Conservation (phyloP, 2,113 vertebrate genomes). For the Synodontis membranacea region DNA sequence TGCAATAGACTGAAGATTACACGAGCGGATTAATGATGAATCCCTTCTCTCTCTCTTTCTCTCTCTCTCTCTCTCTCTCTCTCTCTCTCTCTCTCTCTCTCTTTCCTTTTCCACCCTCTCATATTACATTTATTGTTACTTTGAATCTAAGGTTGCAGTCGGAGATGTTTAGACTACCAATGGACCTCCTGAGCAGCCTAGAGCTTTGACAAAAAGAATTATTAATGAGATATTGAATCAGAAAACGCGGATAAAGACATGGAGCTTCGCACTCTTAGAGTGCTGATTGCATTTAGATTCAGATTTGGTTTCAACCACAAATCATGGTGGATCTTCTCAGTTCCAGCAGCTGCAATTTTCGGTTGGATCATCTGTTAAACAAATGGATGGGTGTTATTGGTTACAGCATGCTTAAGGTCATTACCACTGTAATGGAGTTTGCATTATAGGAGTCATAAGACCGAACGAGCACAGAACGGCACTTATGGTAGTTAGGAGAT, state of each 20-base stretch:
- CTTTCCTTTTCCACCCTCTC: not conserved
- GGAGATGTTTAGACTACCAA: slow-evolving; percentile 40
- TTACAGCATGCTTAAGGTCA: not conserved
- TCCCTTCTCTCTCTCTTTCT: not conserved
- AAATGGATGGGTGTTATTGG: slow-evolving; percentile 7
- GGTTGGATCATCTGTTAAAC: slow-evolving; percentile 20
- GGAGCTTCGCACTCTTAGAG: not conserved
- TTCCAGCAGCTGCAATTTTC: slow-evolving; percentile 7
- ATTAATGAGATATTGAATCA: slow-evolving; percentile 38
- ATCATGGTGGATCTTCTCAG: not conserved
- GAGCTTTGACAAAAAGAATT: slow-evolving; percentile 41
- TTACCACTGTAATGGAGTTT: slow-evolving; percentile 7
- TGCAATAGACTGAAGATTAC: slow-evolving; percentile 18
- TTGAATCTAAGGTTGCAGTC: slow-evolving; percentile 19
- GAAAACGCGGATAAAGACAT: slow-evolving; percentile 18
- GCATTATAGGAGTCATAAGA: not conserved
- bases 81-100: not conserved
- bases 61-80: not conserved
- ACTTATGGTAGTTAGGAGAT: not conserved
- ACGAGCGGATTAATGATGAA: slow-evolving; percentile 33
- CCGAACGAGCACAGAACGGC: not conserved
- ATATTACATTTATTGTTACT: slow-evolving; percentile 31
- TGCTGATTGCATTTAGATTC: slow-evolving; percentile 26
- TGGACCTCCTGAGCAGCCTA: slow-evolving; percentile 6
- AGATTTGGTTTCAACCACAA: slow-evolving; percentile 21